phyloP scores from a whole-genome alignment of 2,888 invertebrate genomes.

The Seladonia tumulorum region DNA sequence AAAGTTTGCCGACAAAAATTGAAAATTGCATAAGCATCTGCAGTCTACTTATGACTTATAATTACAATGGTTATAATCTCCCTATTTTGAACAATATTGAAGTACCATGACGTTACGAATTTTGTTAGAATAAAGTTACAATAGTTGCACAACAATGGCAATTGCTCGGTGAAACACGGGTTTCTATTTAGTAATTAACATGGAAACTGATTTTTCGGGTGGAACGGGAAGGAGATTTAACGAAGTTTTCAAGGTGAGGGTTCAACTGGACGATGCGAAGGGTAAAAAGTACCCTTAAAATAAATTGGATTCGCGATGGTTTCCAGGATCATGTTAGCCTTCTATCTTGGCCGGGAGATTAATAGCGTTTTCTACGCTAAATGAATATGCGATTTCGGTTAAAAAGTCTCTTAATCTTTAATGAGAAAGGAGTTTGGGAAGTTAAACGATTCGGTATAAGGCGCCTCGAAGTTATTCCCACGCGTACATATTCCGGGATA shows the following conservation, averaged over 20 bases:
- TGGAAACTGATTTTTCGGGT: background rate
- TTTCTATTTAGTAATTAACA: conserved; percentile 7
- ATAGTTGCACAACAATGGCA: background rate
- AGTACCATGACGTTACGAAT: too few relatives aligned
- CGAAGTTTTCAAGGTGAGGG: conserved; percentile 1
- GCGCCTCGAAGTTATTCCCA: background rate
- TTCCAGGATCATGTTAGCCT: conserved; percentile 6
- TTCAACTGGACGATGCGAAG: conserved; percentile 3
- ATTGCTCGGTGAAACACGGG: background rate
- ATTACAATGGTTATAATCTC: too few relatives aligned
- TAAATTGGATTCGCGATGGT: conserved; percentile 3
- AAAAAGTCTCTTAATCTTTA: conserved; percentile 7
- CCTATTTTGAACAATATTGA: too few relatives aligned
- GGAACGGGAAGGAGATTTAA: background rate
- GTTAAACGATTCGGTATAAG: background rate
- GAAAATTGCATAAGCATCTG: too few relatives aligned
- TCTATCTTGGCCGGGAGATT: background rate
- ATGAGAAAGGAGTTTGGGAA: conserved; percentile 2
- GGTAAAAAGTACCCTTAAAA: conserved; percentile 3
- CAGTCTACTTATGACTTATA: too few relatives aligned
- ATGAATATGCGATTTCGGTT: conserved; percentile 6
- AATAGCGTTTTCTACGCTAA: conserved; percentile 4
- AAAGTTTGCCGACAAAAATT: too few relatives aligned
- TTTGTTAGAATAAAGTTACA: too few relatives aligned
- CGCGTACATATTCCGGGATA: background rate